Evolutionary conservation across 2,113 vertebrate genomes (phyloP).

Genomic region (Gulo gulo): DNA sequence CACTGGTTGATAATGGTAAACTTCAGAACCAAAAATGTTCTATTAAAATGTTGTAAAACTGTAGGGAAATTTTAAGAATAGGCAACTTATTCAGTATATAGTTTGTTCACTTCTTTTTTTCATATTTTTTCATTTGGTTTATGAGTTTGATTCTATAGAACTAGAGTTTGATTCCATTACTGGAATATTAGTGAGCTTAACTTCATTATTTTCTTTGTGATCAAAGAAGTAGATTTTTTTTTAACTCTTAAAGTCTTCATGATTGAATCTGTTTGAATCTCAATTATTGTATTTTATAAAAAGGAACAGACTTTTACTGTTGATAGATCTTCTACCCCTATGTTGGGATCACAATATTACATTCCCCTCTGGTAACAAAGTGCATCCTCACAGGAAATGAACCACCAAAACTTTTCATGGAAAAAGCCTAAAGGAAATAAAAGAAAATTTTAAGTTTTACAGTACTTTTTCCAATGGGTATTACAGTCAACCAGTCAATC

Average conservation of each 20-base stretch:
- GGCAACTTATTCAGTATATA: background rate
- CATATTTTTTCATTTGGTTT: background rate
- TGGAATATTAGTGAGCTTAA: background rate
- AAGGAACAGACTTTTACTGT: background rate
- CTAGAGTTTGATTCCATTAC: background rate
- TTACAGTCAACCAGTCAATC: background rate
- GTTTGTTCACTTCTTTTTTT: constrained; percentile 11
- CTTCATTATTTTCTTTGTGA: background rate
- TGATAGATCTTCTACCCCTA: background rate
- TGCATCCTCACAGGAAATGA: background rate
- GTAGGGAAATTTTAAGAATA: background rate
- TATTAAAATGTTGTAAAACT: background rate
- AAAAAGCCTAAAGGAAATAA: background rate
- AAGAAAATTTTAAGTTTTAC: background rate
- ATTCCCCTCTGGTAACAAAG: background rate
- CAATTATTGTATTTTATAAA: background rate
- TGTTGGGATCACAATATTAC: background rate
- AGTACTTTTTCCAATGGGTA: background rate
- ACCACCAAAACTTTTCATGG: background rate
- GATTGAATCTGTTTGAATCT: background rate
- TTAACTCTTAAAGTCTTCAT: background rate
- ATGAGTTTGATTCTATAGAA: background rate
- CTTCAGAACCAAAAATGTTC: background rate
- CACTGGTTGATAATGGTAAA: background rate
- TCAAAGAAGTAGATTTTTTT: background rate